Base-by-base conservation (phyloP, 2,113 vertebrate species). In the Upupa epops region DNA sequence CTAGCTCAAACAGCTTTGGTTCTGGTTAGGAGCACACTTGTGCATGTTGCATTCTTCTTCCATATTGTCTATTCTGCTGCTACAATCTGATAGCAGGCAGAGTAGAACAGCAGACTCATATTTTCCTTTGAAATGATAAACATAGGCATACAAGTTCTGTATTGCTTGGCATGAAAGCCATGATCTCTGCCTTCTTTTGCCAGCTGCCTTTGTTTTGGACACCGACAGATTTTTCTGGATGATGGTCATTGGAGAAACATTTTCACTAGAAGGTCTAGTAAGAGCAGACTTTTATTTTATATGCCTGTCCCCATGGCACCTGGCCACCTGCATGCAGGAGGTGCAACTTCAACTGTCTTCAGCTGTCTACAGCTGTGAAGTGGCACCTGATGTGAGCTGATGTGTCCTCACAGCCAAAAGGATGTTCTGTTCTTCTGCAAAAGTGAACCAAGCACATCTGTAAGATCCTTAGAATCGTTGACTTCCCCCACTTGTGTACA, bases 71-170 rank as follows among this genome's bases (percentile, higher is more conserved):
- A 55, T 91, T 94, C 91, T 83, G 92, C 69, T 88, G 90, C 90
- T 94, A 55, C 48, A 73, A 89, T 86, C 94, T 94, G 93, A 95
- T 93, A 92, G 91, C 32, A 91, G 88, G 45, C 64, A 78, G 74
- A 87, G 90, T 91, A 61, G 93, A 96, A 93, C 88, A 92, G 90
- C 88, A 92, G 93, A 94, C 90, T 95, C 94, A 95, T 93, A 92
- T 91, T 96, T 96, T 96, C 94, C 95, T 94, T 92, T 86, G 88
- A 95, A 83, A 95, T 94, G 92, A 95, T 95, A 95, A 96, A 95
- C 93, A 94, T 52, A 80, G 91, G 91, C 85, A 91, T 79, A 86
- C 71, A 66, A 84, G 86, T 91, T 77, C 89, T 91, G 86, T 96
- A 92, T 93, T 94, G 81, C 92, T 96, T 96, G 90, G 93, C 94